These are phyloP conservation scores for Solen grandis DNA, from an alignment of 1,140 invertebrate species.

Conservation along the genomic window DNA sequence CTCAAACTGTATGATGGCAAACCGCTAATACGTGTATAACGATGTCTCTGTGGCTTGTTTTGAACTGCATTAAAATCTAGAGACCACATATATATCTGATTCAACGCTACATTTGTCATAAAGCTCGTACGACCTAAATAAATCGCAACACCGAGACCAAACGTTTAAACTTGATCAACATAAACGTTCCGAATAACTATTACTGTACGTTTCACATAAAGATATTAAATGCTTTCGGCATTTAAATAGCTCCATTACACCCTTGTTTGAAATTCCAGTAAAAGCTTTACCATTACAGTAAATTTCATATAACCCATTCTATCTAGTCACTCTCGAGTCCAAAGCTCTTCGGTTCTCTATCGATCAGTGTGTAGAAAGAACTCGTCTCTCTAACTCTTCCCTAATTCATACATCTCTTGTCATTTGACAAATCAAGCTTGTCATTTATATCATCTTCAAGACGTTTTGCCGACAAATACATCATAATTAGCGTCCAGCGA, in stretches of 20 bases:
- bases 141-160: too few relatives aligned
- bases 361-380: too few relatives aligned
- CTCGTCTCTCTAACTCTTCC: slow-evolving; percentile 15
- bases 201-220: slow-evolving; percentile 11
- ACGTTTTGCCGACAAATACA: slow-evolving; percentile 24
- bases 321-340: slow-evolving; percentile 4
- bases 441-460: slow-evolving; percentile 36
- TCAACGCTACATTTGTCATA: too few relatives aligned
- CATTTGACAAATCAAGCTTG: slow-evolving; percentile 3
- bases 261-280: slow-evolving; percentile 10
- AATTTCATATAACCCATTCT: slow-evolving; percentile 22
- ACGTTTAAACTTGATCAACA: too few relatives aligned
- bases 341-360: too few relatives aligned
- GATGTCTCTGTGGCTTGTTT: too few relatives aligned
- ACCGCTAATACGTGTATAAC: too few relatives aligned
- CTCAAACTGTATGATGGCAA: too few relatives aligned
- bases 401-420: slow-evolving; percentile 14
- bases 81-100: too few relatives aligned
- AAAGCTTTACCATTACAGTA: slow-evolving; percentile 1
- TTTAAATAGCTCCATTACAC: background rate
- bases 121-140: too few relatives aligned
- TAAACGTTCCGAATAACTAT: too few relatives aligned
- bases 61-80: too few relatives aligned
- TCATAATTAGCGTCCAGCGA: slow-evolving; percentile 9
- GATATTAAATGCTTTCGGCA: slow-evolving; percentile 6